Evolutionary conservation across 2,113 vertebrate genomes (phyloP), one percentile per base, ranked within the genome.

Genomic region (Mus spicilegus): DNA sequence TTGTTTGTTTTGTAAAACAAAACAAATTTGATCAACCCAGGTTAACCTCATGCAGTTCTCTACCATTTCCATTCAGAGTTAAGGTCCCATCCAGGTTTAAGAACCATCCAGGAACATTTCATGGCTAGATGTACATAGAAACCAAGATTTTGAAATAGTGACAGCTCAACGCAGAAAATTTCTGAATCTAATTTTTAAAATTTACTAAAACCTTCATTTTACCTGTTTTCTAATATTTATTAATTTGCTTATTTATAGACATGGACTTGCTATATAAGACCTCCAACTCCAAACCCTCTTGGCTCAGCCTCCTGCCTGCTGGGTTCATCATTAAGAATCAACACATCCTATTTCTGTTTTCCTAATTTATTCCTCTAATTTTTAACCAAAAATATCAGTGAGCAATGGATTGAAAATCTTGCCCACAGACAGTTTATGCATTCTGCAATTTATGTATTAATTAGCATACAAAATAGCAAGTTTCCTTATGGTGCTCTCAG

Each of bases 171-270:
- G 70, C 61, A 77, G 22, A 90, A 51, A 70, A 46, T 88, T 78
- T 93, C 81, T 90, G 58, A 95, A 96, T 76, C 80, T 39, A 90
- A 76, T 91, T 97, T 96, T 91, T 78, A 81, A 30, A 63, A 69
- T 69, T 56, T 89, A 95, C 86, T 82, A 39, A 81, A 63, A 78
- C 22, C 70, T 75, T 63, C 72, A n/a, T 76, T 88, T 3, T 42
- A 26, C 65, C 14, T 89, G 13, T 84, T 85, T 85, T 93, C 20
- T 7, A 10, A 86, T 81, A 82, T 58, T 39, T 39, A 61, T 61
- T 58, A 28, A 24, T 58, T 88, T 39, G 19, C 6, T 87, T 49
- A 49, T 70, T 67, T 51, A 24, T 51, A 36, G 46, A 16, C 7
- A 14, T 5, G n/a, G 19, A 20, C 30, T n/a, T 54, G 7, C 65